Evolutionary conservation across 2,888 invertebrate species (phyloP), one percentile per base, ranked within the genome.

Genomic region (Lepeophtheirus nordmannii): DNA sequence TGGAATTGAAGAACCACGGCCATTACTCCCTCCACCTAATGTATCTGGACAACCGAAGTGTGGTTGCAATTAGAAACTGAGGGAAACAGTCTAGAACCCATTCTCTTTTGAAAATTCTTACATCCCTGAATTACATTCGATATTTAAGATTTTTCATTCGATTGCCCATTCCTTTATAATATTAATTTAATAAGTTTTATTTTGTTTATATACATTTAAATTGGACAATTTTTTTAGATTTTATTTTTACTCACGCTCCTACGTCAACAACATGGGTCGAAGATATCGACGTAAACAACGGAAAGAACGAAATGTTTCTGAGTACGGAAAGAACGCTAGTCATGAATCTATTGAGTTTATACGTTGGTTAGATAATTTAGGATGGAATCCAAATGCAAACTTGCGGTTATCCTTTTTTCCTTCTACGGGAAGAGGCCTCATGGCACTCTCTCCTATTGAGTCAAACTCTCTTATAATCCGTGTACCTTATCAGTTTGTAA

Each of bases 351-450:
- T 46, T 46, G 53, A 46, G 17, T 46, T 46, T 14, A 46, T 17
- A 17, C 53, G 17, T n/a, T 46, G 53, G 53, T 46, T 46, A 46
- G 3, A 46, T 17, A n/a, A 14, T 46, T 46, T 17, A n/a, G 53
- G n/a, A n/a, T 46, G 53, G 53, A 46, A 46, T 58, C 80, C 83
- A 69, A 77, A 80, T 58, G 78, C 79, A 17, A 78, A 80, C 68
- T 74, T 86, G 22, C 75, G 75, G 30, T 75, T 83, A n/a, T 78
- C 80, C 10, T 72, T 78, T 67, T 89, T 86, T 74, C 69, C 77
- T 37, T 73, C 76, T 11, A 87, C 87, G 8, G 89, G 88, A 10
- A 80, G 89, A 67, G 90, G 90, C 23, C 77, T 90, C 30, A 79
- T 82, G 71, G 82, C 86, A 0, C 81, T 80, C 71, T 78, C 75